Percentiles rank a stretch among this genome's conserved stretches.
Conservation (phyloP, 2,888 invertebrate species). For the Erynnis tages region DNA sequence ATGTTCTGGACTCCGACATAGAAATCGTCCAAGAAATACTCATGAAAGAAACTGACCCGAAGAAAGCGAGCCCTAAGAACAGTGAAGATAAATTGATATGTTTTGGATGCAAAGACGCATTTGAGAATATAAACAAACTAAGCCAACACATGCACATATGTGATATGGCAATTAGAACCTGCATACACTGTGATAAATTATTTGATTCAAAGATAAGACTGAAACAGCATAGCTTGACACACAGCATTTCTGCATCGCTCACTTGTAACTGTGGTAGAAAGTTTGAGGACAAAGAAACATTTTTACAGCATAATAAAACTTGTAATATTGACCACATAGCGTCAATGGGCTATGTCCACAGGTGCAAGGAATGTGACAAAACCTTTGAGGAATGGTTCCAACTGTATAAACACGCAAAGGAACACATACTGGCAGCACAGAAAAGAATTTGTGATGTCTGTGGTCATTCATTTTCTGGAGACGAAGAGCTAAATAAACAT, state of each 20-base stretch:
- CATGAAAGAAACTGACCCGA: slow-evolving; percentile 54
- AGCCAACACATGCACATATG: slow-evolving; percentile 66
- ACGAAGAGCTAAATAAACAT: slow-evolving; percentile 56
- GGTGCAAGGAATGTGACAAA: slow-evolving; percentile 67
- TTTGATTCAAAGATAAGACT: slow-evolving; percentile 69
- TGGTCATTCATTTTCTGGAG: slow-evolving; percentile 54
- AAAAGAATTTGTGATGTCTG: slow-evolving; percentile 64
- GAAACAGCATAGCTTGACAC: slow-evolving; percentile 57
- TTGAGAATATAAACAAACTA: slow-evolving; percentile 55
- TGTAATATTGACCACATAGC: slow-evolving; percentile 56
- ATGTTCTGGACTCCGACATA: slow-evolving; percentile 65
- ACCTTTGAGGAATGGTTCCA: slow-evolving; percentile 59
- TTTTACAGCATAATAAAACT: slow-evolving; percentile 55
- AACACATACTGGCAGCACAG: slow-evolving; percentile 57
- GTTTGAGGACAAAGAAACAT: slow-evolving; percentile 52
- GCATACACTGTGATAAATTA: slow-evolving; percentile 57
- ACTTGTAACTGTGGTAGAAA: slow-evolving; percentile 60
- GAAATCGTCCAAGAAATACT: slow-evolving; percentile 64
- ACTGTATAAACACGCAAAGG: slow-evolving; percentile 63
- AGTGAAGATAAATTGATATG: slow-evolving; percentile 48
- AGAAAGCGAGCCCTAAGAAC: slow-evolving; percentile 42
- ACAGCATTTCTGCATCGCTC: slow-evolving; percentile 42
- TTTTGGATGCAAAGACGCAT: slow-evolving; percentile 63
- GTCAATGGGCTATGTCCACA: slow-evolving; percentile 50
- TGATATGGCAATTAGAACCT: slow-evolving; percentile 60